phyloP scores from a whole-genome alignment of 2,797 vertebrate genomes.

The Furcifer pardalis region DNA sequence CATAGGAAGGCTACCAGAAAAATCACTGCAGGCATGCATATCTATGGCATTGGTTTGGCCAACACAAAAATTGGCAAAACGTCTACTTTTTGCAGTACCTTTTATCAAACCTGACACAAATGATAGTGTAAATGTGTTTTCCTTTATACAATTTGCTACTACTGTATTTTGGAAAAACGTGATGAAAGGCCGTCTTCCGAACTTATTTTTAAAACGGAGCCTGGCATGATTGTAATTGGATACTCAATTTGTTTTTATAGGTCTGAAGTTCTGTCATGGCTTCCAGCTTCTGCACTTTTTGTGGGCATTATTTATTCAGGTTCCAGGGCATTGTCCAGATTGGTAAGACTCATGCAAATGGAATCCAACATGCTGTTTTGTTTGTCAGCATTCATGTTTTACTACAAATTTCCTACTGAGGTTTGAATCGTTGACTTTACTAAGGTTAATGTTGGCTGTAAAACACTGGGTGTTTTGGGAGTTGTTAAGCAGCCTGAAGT shows the following conservation, averaged over 20 bases:
- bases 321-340: slow-evolving; percentile 88
- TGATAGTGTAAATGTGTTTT: neutral
- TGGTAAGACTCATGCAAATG: slow-evolving; percentile 77
- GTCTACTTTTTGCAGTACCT: neutral
- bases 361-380: neutral
- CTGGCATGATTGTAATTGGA: slow-evolving; percentile 17
- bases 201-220: slow-evolving; percentile 16
- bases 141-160: neutral
- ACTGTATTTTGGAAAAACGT: neutral
- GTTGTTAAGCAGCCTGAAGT: neutral
- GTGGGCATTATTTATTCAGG: slow-evolving; percentile 95
- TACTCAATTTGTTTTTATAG: slow-evolving; percentile 73
- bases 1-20: neutral
- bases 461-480: neutral
- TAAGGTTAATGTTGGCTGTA: neutral
- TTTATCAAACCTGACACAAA: neutral
- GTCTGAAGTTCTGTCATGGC: slow-evolving; percentile 84
- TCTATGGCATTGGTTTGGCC: neutral
- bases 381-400: neutral
- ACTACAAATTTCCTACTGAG: slow-evolving; percentile 2
- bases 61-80: neutral
- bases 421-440: neutral
- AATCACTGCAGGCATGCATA: neutral
- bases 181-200: neutral
- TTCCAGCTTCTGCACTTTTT: slow-evolving; percentile 90